Evolutionary conservation across 1,140 invertebrate genomes (phyloP), one percentile per base, ranked within the genome.

Genomic region (Achroia grisella): DNA sequence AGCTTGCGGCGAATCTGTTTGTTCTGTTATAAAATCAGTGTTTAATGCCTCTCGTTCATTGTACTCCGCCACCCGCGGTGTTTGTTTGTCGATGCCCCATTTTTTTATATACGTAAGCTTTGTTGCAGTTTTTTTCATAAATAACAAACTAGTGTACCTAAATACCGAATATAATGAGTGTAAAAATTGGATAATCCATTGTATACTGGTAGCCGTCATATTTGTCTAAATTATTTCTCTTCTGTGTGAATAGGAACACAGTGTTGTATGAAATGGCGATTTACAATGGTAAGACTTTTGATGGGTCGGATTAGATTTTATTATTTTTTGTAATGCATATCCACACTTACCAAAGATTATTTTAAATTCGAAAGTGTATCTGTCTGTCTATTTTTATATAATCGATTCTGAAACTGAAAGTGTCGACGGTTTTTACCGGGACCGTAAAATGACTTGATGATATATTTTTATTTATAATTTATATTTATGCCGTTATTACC

Each of bases 111-210:
- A 34, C 39, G 34, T 23, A 23, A 2, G 40, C 35, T 47, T 47
- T 55, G 52, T 56, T 39, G 39, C 14, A 28, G 13, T 48, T 50
- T 45, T n/a, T 52, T 45, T 43, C 40, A 10, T 37, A 9, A 37
- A 37, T 37, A 15, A 14, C 35, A 23, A 13, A 37, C 9, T 13
- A 35, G 33, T 35, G 33, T 14, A 15, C n/a, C 48, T 43, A 41
- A 37, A 55, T 55, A 49, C 49, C 55, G 46, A 33, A 52, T 23
- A 57, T 57, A 57, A 57, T 57, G 42, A 57, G 41, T 49, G 50
- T 45, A 45, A 57, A 44, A 48, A 57, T 57, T 48, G 55, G 55
- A 57, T 57, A 49, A 57, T 41, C 30, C 29, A 31, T 31, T 23
- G 31, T 28, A 31, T 15, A 27, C 12, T n/a, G 17, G 17, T 23